phyloP scores from a whole-genome alignment of 35 echinoderm and acorn worm species.

The Patiria miniata region DNA sequence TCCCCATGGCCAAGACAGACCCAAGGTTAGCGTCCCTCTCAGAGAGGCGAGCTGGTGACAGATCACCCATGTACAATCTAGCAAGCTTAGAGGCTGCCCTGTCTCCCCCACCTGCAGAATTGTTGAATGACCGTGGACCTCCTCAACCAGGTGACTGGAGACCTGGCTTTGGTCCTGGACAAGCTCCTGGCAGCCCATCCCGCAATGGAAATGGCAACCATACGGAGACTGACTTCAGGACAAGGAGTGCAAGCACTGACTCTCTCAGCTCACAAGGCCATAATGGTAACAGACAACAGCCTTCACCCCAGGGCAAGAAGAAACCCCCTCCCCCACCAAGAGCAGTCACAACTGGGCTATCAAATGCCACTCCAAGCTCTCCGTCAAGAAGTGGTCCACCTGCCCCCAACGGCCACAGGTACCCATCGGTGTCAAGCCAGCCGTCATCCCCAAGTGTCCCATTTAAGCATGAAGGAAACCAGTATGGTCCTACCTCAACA shows the following conservation, averaged over 20 bases:
- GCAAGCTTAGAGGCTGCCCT: conserved; percentile 29
- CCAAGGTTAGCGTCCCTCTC: conserved; percentile 52
- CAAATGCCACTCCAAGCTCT: not conserved
- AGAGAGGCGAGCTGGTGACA: conserved; percentile 61
- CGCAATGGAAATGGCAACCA: not conserved
- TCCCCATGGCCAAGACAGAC: conserved; percentile 45
- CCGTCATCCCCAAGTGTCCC: not conserved
- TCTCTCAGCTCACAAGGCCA: not conserved
- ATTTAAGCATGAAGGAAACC: too few relatives aligned
- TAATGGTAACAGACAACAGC: conserved; percentile 31
- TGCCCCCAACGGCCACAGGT: conserved; percentile 1
- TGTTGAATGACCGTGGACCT: not conserved
- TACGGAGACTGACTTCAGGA: conserved; percentile 2
- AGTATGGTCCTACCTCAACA: not conserved
- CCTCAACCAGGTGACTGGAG: conserved; percentile 32
- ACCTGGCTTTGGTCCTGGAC: conserved; percentile 8
- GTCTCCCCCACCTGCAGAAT: conserved; percentile 15
- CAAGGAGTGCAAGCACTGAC: conserved; percentile 19
- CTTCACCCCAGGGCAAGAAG: conserved; percentile 52
- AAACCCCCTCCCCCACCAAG: conserved; percentile 49
- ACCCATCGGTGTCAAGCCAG: not conserved
- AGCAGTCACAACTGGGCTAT: not conserved
- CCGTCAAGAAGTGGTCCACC: conserved; percentile 27
- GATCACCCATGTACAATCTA: conserved; percentile 77
- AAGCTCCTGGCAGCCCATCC: not conserved